phyloP scores from a whole-genome alignment of 2,113 vertebrate genomes.

The Phylloscopus trochiloides region DNA sequence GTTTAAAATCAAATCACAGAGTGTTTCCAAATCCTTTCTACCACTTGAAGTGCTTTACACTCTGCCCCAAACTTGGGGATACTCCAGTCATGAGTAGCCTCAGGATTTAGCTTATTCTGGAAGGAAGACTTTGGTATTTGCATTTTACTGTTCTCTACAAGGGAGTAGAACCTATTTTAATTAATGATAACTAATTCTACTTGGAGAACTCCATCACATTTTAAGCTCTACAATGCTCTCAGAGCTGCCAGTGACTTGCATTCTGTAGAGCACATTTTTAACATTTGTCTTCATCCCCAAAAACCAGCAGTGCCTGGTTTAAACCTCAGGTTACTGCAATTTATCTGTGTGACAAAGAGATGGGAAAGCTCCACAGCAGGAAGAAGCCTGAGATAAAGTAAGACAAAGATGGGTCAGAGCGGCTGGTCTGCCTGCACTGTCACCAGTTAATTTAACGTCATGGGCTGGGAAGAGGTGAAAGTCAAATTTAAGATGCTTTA shows the following conservation, averaged over 20 bases:
- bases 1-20: not conserved
- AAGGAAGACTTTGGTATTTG: not conserved
- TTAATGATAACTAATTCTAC: not conserved
- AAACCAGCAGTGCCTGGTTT: not conserved
- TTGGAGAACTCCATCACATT: not conserved
- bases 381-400: not conserved
- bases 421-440: not conserved
- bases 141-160: not conserved
- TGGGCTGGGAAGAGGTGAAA: not conserved
- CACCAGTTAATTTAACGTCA: not conserved
- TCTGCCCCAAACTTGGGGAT: not conserved
- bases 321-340: not conserved
- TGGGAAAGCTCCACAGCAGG: not conserved
- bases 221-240: not conserved
- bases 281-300: not conserved
- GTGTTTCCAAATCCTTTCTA: not conserved
- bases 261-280: not conserved
- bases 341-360: not conserved
- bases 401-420: not conserved
- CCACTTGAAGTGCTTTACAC: not conserved
- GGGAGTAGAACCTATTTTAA: not conserved
- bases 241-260: not conserved
- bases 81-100: not conserved
- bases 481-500: not conserved
- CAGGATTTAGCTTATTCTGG: not conserved